Base-by-base conservation (phyloP, 2,113 vertebrate genomes). In the Protomyctophum bolini region DNA sequence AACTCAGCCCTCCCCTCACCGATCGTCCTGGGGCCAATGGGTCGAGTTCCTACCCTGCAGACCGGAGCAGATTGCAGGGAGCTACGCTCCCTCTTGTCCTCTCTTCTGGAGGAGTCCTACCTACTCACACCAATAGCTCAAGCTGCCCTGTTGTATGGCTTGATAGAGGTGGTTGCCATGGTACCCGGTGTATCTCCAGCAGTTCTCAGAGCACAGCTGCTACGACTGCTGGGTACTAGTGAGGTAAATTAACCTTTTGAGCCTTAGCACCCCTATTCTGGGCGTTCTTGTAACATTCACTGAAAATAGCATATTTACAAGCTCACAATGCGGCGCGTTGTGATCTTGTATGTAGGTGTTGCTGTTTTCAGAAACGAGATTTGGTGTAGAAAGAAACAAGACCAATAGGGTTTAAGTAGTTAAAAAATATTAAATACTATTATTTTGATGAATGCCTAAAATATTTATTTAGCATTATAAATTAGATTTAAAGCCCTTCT, bases 161-260 rank as follows among this genome's bases (percentile, higher is more conserved):
- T 97, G 69, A 91, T 86, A 1, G 94, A 96, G 83, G 80, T 95
- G 28, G 92, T 96, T 3, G 89, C 92, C 11, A 93, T 95, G 81
- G 92, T 95, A 0, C 93, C 93, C 1, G 94, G 93, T 4, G 89
- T 96, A 69, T 90, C 94, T 0, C 96, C 95, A 0, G 86, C 91
- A 0, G 83, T 96, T 59, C 96, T 97, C 81, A 95, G 93, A 81
- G 92, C 95, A 0, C 95, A 97, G 76, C 86, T 97, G 69, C 91
- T 96, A 41, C 93, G 95, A 10, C 91, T 97, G 4, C 92, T 97
- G 15, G 95, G 96, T 59, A 95, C 95, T 0, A 91, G 88, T 0
- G 87, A 95, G 75, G 85, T 94, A 10, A 8, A 81, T 86, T 41
- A 41, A 41, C 5, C 33, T 4, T 41, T 41, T 41, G 33, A 41